Conservation (phyloP, 2,888 invertebrate species). For the Heliothis peltigera region DNA sequence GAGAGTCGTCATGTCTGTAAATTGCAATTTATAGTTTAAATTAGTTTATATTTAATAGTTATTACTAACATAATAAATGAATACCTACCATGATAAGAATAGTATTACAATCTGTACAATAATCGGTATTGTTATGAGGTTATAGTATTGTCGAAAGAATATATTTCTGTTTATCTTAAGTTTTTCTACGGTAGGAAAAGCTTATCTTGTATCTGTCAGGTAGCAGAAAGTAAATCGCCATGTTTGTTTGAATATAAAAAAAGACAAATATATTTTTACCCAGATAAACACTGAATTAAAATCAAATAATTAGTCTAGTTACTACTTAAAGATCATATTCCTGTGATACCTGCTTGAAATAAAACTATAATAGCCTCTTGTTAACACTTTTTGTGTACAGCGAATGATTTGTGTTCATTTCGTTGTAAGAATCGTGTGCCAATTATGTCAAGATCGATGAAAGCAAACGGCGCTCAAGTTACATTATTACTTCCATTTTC, state of each 20-base stretch:
- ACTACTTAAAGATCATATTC: too few species aligned
- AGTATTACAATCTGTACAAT: not conserved
- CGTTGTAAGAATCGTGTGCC: slow-evolving; percentile 34
- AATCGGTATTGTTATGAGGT: too few species aligned
- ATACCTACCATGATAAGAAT: not conserved
- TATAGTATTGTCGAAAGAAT: not conserved
- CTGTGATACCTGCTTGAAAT: not conserved
- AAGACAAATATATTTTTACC: too few species aligned
- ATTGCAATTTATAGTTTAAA: slow-evolving; percentile 37
- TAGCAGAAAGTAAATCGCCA: too few species aligned
- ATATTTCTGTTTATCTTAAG: not conserved
- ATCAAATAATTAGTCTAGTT: too few species aligned
- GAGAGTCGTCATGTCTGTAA: slow-evolving; percentile 34
- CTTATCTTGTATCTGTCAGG: too few species aligned
- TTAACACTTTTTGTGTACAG: not conserved
- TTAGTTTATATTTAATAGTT: slow-evolving; percentile 7
- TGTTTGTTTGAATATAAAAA: too few species aligned
- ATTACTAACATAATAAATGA: not conserved
- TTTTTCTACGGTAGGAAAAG: too few species aligned
- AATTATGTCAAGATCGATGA: slow-evolving; percentile 48
- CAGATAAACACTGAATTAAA: too few species aligned
- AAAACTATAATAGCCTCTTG: not conserved
- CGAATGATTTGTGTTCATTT: slow-evolving; percentile 26
- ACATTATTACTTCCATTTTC: slow-evolving; percentile 35
- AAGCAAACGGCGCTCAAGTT: slow-evolving; percentile 35